Base-by-base conservation (phyloP, 2,797 vertebrate species). In the Oceanodroma leucorhoa region DNA sequence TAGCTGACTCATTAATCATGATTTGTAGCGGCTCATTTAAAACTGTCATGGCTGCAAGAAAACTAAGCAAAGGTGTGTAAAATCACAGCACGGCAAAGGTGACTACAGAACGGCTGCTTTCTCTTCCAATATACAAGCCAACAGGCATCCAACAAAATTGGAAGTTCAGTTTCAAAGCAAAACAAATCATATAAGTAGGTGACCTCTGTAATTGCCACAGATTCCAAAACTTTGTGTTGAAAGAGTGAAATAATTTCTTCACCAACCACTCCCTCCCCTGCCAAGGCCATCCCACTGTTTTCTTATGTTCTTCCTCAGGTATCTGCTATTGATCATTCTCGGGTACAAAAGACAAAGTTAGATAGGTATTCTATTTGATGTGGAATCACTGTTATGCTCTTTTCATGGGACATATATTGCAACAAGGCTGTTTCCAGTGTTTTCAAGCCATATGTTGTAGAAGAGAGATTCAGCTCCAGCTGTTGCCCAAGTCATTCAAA, bases 401-500 rank as follows among this genome's bases (percentile, higher is more conserved):
- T 76, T 83, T 67, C n/a, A 23, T n/a, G 23, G 80, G 62, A 93
- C 94, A 76, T 64, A 32, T 1, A 65, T 26, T 84, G 77, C 69
- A 91, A 69, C 36, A 73, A 77, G 27, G 40, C 30, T 83, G 61
- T 13, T 83, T 43, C 43, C 18, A 70, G 55, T 43, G 41, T 81
- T 91, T 78, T 66, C 58, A 93, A 87, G 43, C 29, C 80, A 29
- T 61, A 50, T 78, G 58, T 43, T 88, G 15, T 72, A 72, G 36
- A 58, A 89, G 30, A 83, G n/a, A 62, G 5, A 76, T 2, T 84
- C 64, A 60, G 36, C 30, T 82, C 66, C 93, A 90, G 83, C 85
- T 96, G 85, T 88, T 88, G 61, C 69, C 67, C 50, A 95, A 54
- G 19, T 86, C 50, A 65, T 50, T 85, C 43, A 66, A 90, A 83